These are phyloP conservation scores for Haliclystus octoradiatus DNA, from an alignment of 30 jellyfish, hydroid and myxozoan genomes.

Conservation along the genomic window DNA sequence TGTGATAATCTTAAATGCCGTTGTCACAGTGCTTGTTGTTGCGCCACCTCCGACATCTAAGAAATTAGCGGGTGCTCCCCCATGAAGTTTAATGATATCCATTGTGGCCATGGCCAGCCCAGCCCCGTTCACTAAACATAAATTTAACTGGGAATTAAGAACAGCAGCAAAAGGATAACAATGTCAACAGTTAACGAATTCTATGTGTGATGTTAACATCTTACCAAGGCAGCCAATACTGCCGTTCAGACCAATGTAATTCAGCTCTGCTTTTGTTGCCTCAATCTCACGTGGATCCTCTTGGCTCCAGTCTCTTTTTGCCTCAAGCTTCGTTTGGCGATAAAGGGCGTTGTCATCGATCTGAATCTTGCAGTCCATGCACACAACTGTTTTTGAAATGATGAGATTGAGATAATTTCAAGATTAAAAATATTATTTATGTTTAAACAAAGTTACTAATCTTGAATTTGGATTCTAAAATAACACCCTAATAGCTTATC, in stretches of 20 bases:
- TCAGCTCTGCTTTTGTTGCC: slow-evolving; percentile 62
- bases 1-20: slow-evolving; percentile 84
- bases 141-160: background rate
- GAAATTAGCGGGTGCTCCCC: slow-evolving; percentile 99
- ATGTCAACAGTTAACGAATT: background rate
- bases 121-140: slow-evolving; percentile 86
- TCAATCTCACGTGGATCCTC: slow-evolving; percentile 93
- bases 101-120: slow-evolving; percentile 99
- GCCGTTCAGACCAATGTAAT: slow-evolving; percentile 95
- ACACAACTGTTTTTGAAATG: slow-evolving; percentile 43
- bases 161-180: background rate
- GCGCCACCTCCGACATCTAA: slow-evolving; percentile 99
- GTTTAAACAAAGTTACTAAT: no score
- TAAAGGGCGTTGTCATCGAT: slow-evolving; percentile 93
- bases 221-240: slow-evolving; percentile 89
- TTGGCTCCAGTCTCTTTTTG: slow-evolving; percentile 72
- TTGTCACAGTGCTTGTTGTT: slow-evolving; percentile 84
- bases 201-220: background rate
- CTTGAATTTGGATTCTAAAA: no score
- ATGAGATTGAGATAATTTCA: no score
- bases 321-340: slow-evolving; percentile 80
- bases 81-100: slow-evolving; percentile 94
- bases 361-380: slow-evolving; percentile 88
- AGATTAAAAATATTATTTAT: no score
- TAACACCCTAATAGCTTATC: no score